phyloP scores from a whole-genome alignment of 1,140 invertebrate genomes.

The Lordiphosa stackelbergi region DNA sequence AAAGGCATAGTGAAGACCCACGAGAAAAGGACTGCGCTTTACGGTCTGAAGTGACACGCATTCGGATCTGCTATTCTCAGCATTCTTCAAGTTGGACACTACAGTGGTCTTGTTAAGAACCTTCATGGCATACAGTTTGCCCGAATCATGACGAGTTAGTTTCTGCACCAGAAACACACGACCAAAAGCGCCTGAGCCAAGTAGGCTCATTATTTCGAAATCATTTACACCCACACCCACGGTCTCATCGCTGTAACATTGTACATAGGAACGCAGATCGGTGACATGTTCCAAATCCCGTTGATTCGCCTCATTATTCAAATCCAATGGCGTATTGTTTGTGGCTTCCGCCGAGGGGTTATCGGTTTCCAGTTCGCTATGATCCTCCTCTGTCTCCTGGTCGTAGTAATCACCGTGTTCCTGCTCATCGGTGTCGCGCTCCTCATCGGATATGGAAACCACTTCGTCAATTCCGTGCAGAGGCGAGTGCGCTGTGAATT shows the following conservation, averaged over 20 bases:
- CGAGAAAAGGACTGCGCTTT: constrained; percentile 91
- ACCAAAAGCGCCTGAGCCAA: constrained; percentile 95
- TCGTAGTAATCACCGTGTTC: constrained; percentile 44
- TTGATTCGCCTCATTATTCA: constrained; percentile 58
- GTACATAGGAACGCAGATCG: constrained; percentile 50
- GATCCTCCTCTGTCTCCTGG: constrained; percentile 36
- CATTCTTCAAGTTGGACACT: constrained; percentile 94
- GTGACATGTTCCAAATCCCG: constrained; percentile 52
- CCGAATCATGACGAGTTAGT: constrained; percentile 86
- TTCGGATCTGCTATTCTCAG: constrained; percentile 95
- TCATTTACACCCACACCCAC: constrained; percentile 83
- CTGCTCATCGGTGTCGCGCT: constrained; percentile 18
- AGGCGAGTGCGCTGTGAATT: constrained; percentile 46
- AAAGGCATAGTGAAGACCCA: constrained; percentile 95
- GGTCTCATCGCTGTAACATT: constrained; percentile 78
- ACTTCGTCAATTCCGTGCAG: constrained; percentile 19
- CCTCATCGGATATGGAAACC: constrained; percentile 34
- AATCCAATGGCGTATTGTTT: constrained; percentile 49
- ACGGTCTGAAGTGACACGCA: constrained; percentile 90
- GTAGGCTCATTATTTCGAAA: constrained; percentile 89
- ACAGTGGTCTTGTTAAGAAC: constrained; percentile 94
- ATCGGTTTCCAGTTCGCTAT: constrained; percentile 20
- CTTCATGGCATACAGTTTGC: constrained; percentile 95
- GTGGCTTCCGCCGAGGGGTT: constrained; percentile 7
- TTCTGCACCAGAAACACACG: constrained; percentile 95